Evolutionary conservation across 1,140 invertebrate species (phyloP), one percentile per base, ranked within the genome.

Genomic region (Bombus vancouverensis): DNA sequence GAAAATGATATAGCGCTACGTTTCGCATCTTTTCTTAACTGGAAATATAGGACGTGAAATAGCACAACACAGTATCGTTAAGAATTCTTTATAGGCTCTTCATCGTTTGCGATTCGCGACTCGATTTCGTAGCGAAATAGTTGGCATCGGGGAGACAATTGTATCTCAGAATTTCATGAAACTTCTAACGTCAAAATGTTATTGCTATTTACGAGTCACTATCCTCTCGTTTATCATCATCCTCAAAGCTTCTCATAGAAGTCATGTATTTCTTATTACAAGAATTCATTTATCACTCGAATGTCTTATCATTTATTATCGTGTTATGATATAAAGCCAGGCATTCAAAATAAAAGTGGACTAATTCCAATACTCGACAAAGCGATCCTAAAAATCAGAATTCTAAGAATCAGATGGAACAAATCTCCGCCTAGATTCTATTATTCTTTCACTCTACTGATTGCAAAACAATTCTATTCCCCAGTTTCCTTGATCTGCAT

Each of bases 51-150:
- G 9, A 71, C 37, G 0, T n/a, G 39, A 71, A 71, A 73, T 32
- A 73, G 3, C 15, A 9, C n/a, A 13, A 44, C 39, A 18, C 4
- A 25, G 5, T 15, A 32, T 73, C 42, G 42, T 73, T 73, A 32
- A n/a, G 44, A 47, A 8, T 73, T 47, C 15, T 47, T 73, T 73
- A 73, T 47, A 32, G 44, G 44, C 42, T 44, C 15, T 47, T 73
- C 53, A 34, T 47, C 32, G 22, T 25, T 75, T 53, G 42, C 13
- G 44, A 34, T 34, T 53, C 32, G 32, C 8, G 42, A 22, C 12
- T 75, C 32, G 53, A 75, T 75, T 75, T 53, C 37, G 32, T 1
- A n/a, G 22, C n/a, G 72, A 37, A 75, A 75, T 75, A 75, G n/a
- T 75, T 75, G 73, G 73, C 73, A 75, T 75, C 32, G 18, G 22